A percentile compares a stretch with the other conserved stretches of the same genome.
Evolutionary conservation across 2,113 vertebrate species (phyloP).

Genomic region (Notarius lentiginosus): DNA sequence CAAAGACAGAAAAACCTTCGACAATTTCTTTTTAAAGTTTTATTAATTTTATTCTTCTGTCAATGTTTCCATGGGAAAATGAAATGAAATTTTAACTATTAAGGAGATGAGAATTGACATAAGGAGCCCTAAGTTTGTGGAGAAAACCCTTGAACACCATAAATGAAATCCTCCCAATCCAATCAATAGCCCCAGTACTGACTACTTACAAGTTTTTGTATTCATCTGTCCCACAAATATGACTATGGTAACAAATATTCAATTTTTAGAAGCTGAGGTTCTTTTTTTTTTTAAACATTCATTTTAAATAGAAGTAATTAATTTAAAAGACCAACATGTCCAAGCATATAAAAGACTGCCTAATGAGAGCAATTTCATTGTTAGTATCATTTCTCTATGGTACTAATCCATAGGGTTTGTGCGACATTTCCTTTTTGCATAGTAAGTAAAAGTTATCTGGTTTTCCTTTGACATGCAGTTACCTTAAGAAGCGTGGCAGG

Average conservation of each 20-base stretch:
- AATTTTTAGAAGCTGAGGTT: constrained; percentile 46
- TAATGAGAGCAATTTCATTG: constrained; percentile 49
- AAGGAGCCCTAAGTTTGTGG: constrained; percentile 39
- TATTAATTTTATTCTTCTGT: constrained; percentile 46
- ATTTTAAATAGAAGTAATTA: constrained; percentile 48
- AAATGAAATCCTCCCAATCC: constrained; percentile 21
- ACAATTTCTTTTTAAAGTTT: not conserved
- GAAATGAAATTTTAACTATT: constrained; percentile 47
- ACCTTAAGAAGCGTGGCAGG: constrained; percentile 75
- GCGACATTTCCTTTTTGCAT: constrained; percentile 95
- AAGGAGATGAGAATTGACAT: constrained; percentile 42
- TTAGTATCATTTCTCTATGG: constrained; percentile 51
- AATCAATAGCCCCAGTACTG: constrained; percentile 13
- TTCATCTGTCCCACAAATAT: constrained; percentile 37
- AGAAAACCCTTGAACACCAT: constrained; percentile 44
- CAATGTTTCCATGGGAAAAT: constrained; percentile 53
- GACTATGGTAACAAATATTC: constrained; percentile 44
- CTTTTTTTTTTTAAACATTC: constrained; percentile 50
- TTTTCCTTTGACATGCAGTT: constrained; percentile 86
- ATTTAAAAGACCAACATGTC: constrained; percentile 54
- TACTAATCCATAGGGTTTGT: constrained; percentile 81
- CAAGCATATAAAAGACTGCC: constrained; percentile 55
- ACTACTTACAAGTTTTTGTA: constrained; percentile 32
- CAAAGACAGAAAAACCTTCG: not conserved
- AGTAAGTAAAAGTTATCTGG: constrained; percentile 89